Conservation (phyloP, 2,797 vertebrate species). For the Philypnodon macrostomus region DNA sequence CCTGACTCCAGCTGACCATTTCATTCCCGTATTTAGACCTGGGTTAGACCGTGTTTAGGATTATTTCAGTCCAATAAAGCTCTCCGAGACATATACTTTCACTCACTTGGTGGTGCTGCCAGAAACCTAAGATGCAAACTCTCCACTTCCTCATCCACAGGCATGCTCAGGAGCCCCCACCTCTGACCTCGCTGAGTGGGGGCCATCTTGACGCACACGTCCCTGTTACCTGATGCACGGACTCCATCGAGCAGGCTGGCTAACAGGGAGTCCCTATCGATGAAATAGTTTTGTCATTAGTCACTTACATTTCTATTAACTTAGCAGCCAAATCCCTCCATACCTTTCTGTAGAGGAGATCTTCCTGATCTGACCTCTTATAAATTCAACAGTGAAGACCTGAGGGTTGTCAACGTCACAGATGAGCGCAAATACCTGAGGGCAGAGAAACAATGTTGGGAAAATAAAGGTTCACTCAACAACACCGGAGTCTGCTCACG, state of each 20-base stretch:
- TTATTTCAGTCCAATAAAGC: too few relatives aligned
- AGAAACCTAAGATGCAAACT: constrained; percentile 95
- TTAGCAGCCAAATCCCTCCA: not conserved
- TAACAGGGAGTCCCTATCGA: constrained; percentile 89
- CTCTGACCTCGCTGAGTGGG: constrained; percentile 91
- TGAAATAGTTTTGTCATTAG: constrained; percentile 1
- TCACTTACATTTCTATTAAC: not conserved
- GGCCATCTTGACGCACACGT: constrained; percentile 97
- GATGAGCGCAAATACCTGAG: constrained; percentile 94
- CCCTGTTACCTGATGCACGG: constrained; percentile 95
- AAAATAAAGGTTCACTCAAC: too few relatives aligned
- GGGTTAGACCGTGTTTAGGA: too few relatives aligned
- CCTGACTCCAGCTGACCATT: too few relatives aligned
- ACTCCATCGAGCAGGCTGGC: constrained; percentile 96
- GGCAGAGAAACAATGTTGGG: constrained; percentile 10
- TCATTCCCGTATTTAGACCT: too few relatives aligned
- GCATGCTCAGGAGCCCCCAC: constrained; percentile 96
- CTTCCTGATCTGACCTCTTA: constrained; percentile 94
- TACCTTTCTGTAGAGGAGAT: constrained; percentile 96
- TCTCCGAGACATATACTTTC: too few relatives aligned
- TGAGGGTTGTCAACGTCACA: constrained; percentile 95
- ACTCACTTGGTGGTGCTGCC: constrained; percentile 93
- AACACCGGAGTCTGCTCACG: too few relatives aligned
- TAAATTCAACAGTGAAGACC: constrained; percentile 95
- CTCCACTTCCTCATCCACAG: constrained; percentile 97